Evolutionary conservation across 2,797 vertebrate genomes (phyloP), one percentile per base, ranked within the genome.

Genomic region (Muraenolepis orangiensis): DNA sequence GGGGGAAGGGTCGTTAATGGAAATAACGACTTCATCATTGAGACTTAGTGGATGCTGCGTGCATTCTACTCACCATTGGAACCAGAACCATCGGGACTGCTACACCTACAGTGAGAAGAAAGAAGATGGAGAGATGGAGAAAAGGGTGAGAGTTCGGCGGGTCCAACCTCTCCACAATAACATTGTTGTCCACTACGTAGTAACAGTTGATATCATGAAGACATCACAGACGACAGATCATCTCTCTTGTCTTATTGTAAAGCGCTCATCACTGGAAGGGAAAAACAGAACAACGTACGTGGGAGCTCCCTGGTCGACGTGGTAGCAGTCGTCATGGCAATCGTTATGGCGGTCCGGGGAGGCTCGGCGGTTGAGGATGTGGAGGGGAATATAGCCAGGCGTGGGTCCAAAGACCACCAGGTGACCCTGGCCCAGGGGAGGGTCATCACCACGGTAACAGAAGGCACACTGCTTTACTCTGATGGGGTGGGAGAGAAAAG

Each of bases 361-460:
- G 72, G 90, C 82, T 46, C 91, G 89, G 26, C 92, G 90, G 84
- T 91, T 93, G n/a, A 92, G 91, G 86, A 94, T 88, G 86, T 94
- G 93, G 36, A 93, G 94, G 13, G 94, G 92, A 82, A 94, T 87
- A 80, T 96, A 96, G 77, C 95, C 97, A 6, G 96, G 96, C 1
- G 97, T 97, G 4, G 96, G 95, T 80, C 95, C 91, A 38, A 97
- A 99, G 72, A 95, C 94, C 84, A 95, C 95, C 82, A 99, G 90
- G 77, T 94, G 95, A 72, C 97, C 98, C 93, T 98, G 97, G 77
- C 97, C 98, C 90, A 98, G 91, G 29, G 95, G 93, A 89, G 95
- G 96, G 70, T 94, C 89, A 69, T 95, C 95, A 66, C 96, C 96
- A 85, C 94, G 95, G 90, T 96, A 96, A 92, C 98, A 99, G 90